Evolutionary conservation across 1,140 invertebrate genomes (phyloP).

Genomic region (Drosophila kohkoa): DNA sequence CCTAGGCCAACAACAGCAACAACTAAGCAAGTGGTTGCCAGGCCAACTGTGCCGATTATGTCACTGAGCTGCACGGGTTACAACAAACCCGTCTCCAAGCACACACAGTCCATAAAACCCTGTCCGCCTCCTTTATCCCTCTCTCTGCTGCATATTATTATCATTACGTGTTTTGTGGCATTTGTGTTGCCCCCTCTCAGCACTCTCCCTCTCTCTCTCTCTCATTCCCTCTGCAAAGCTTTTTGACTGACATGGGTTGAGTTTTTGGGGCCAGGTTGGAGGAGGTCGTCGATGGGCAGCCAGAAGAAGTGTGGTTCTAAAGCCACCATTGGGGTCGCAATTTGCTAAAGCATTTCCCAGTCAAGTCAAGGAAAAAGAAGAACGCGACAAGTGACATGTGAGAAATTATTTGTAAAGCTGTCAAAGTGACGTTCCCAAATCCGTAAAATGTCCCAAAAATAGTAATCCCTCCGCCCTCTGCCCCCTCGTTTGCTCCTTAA

Average conservation of each 20-base stretch:
- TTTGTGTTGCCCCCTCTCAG: conserved; percentile 20
- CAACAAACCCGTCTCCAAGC: conserved; percentile 31
- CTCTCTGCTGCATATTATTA: conserved; percentile 53
- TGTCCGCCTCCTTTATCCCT: not conserved
- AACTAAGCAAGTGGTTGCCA: conserved; percentile 64
- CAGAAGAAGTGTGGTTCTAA: not conserved
- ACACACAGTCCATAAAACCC: conserved; percentile 9
- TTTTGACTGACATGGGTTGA: conserved; percentile 33
- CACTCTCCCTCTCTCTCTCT: conserved; percentile 1
- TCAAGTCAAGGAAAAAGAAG: not conserved
- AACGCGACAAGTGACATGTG: conserved; percentile 43
- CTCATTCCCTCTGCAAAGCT: not conserved
- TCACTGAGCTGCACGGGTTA: conserved; percentile 57
- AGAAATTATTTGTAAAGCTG: conserved; percentile 52
- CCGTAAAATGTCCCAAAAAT: conserved; percentile 11
- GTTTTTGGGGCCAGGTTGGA: conserved; percentile 18
- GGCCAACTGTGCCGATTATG: conserved; percentile 77
- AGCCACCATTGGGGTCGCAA: conserved; percentile 11
- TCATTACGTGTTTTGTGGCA: conserved; percentile 70
- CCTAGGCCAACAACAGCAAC: conserved; percentile 20
- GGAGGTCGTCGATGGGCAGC: not conserved
- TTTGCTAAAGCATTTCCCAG: conserved; percentile 38
- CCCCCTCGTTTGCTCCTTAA: not conserved
- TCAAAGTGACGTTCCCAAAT: conserved; percentile 30
- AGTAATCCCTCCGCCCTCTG: conserved; percentile 9